A percentile compares a stretch with the other conserved stretches of the same genome.
phyloP scores from a whole-genome alignment of 2,888 invertebrate genomes.

The Ptilodon capucinus region DNA sequence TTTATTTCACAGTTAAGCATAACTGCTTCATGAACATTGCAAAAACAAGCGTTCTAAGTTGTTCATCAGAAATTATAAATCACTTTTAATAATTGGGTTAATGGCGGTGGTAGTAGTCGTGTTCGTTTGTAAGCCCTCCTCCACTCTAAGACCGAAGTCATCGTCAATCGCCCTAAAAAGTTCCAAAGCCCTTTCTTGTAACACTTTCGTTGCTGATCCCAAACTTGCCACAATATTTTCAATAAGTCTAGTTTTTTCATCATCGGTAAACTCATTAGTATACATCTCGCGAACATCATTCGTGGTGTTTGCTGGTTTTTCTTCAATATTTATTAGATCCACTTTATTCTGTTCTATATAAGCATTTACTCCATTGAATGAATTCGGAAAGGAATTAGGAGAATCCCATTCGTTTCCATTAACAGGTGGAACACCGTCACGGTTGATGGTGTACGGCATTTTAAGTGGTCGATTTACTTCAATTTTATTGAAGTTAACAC shows the following conservation, averaged over 20 bases:
- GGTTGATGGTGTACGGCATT: constrained; percentile 1
- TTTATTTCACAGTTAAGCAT: too few relatives aligned
- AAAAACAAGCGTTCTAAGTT: too few relatives aligned
- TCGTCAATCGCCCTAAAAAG: neutral
- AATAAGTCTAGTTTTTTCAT: constrained; percentile 87
- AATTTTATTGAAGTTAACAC: constrained; percentile 93
- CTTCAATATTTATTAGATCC: constrained; percentile 41
- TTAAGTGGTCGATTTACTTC: constrained; percentile 96
- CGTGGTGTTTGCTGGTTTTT: constrained; percentile 93
- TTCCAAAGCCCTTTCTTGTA: neutral
- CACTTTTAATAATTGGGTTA: too few relatives aligned
- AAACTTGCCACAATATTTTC: constrained; percentile 88
- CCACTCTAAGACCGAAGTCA: neutral
- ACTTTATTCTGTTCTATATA: neutral
- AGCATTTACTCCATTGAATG: neutral
- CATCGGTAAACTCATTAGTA: constrained; percentile 86
- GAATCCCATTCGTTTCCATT: neutral
- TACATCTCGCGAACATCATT: constrained; percentile 91
- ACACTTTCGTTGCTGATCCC: neutral
- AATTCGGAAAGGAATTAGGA: neutral
- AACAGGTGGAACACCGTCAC: neutral
- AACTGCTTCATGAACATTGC: too few relatives aligned
- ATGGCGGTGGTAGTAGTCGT: too few relatives aligned
- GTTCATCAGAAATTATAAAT: too few relatives aligned
- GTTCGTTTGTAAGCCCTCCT: neutral